These are phyloP conservation scores for Podargus strigoides DNA, from an alignment of 2,797 vertebrate species.

Conservation along the genomic window DNA sequence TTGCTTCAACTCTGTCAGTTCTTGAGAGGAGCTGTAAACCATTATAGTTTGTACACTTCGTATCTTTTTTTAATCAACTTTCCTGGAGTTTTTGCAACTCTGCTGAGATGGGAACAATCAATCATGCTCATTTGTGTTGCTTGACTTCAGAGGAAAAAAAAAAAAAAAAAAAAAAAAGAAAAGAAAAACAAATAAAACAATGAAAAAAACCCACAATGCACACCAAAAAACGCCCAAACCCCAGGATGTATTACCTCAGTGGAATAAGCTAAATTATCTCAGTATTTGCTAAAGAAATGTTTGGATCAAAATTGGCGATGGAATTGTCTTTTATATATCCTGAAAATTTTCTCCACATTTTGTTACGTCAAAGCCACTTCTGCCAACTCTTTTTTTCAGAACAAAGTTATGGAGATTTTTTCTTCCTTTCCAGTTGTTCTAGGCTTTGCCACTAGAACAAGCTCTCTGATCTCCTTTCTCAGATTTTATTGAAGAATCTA, in stretches of 20 bases:
- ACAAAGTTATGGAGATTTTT: neutral
- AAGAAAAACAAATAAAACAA: neutral
- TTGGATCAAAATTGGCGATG: neutral
- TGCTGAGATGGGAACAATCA: neutral
- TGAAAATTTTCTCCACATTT: neutral
- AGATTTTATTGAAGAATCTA: neutral
- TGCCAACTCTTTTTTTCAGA: neutral
- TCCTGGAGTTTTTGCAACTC: neutral
- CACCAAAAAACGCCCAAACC: neutral
- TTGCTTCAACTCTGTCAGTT: neutral
- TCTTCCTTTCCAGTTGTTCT: neutral
- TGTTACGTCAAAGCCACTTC: neutral
- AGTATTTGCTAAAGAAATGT: neutral
- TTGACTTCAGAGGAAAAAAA: neutral
- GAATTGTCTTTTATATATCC: neutral
- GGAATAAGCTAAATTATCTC: neutral
- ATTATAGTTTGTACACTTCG: neutral
- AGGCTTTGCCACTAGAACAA: neutral
- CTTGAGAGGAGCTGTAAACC: neutral
- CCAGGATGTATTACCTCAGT: neutral
- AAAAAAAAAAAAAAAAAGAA: neutral
- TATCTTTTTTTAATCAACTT: neutral
- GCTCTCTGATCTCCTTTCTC: neutral
- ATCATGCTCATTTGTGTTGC: neutral
- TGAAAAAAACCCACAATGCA: neutral